Conservation (phyloP, 1,140 invertebrate genomes). For the Drosophila equinoxialis region DNA sequence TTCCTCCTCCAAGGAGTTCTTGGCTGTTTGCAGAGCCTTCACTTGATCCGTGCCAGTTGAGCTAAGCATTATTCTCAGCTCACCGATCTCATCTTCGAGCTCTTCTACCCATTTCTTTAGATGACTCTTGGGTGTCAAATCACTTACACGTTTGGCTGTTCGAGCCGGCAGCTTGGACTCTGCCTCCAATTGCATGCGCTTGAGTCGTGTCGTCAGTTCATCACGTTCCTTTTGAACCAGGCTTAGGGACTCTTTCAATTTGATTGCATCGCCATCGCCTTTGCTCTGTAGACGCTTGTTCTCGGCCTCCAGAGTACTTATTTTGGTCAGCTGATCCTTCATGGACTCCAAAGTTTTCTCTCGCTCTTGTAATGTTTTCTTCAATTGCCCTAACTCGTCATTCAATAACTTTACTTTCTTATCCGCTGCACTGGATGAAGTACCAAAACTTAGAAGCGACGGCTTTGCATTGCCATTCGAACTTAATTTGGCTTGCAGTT, state of each 20-base stretch:
- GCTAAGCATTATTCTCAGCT: slow-evolving; percentile 69
- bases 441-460: slow-evolving; percentile 50
- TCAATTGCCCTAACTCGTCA: slow-evolving; percentile 88
- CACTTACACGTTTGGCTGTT: slow-evolving; percentile 72
- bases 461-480: slow-evolving; percentile 62
- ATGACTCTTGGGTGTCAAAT: slow-evolving; percentile 78
- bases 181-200: slow-evolving; percentile 69
- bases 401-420: slow-evolving; percentile 89
- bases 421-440: slow-evolving; percentile 84
- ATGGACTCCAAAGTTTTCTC: slow-evolving; percentile 91
- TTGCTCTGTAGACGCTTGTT: slow-evolving; percentile 85
- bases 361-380: slow-evolving; percentile 92
- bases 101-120: slow-evolving; percentile 82
- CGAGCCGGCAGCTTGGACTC: slow-evolving; percentile 65
- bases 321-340: slow-evolving; percentile 88
- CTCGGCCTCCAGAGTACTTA: slow-evolving; percentile 87
- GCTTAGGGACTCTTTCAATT: slow-evolving; percentile 67
- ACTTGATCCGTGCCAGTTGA: slow-evolving; percentile 59
- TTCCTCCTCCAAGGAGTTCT: slow-evolving; percentile 65
- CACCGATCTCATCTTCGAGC: slow-evolving; percentile 78
- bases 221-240: slow-evolving; percentile 65
- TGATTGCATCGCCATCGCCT: slow-evolving; percentile 50
- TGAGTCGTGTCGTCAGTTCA: slow-evolving; percentile 63
- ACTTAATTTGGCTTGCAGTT: slow-evolving; percentile 88
- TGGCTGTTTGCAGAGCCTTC: slow-evolving; percentile 67